Conservation (phyloP, 2,888 invertebrate genomes). For the Macaria notata region DNA sequence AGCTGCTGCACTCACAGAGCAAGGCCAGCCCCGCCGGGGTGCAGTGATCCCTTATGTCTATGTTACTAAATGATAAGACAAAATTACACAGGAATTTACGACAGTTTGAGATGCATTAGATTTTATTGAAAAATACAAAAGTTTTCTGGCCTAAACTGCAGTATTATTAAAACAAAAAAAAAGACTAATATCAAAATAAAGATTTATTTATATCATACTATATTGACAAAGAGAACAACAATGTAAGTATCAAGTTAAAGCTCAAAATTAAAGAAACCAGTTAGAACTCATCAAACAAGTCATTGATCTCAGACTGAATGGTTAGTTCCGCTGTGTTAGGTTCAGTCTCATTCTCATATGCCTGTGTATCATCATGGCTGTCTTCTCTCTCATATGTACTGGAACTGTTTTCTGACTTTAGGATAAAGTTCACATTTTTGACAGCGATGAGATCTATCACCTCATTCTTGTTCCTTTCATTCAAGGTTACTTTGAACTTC, state of each 20-base stretch:
- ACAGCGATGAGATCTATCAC: constrained; percentile 53
- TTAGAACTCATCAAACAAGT: constrained; percentile 74
- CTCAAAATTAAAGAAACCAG: neutral
- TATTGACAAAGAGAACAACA: too few relatives aligned
- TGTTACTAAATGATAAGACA: constrained; percentile 44
- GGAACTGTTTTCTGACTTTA: constrained; percentile 60
- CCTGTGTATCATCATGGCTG: constrained; percentile 63
- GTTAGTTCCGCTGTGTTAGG: constrained; percentile 61
- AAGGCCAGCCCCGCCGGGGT: constrained; percentile 65
- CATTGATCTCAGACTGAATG: constrained; percentile 62
- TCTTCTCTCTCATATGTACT: constrained; percentile 57
- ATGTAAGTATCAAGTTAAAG: too few relatives aligned
- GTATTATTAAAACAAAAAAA: constrained; percentile 31
- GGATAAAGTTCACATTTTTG: constrained; percentile 58
- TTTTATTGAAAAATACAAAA: constrained; percentile 59
- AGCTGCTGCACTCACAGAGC: constrained; percentile 74
- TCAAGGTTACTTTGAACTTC: constrained; percentile 56
- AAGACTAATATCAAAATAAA: too few relatives aligned
- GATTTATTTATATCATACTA: too few relatives aligned
- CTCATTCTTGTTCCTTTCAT: constrained; percentile 51
- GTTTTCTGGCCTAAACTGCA: constrained; percentile 44
- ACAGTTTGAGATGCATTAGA: constrained; percentile 65
- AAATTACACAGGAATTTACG: constrained; percentile 68
- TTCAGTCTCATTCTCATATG: constrained; percentile 71
- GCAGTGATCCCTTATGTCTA: constrained; percentile 51